These are phyloP conservation scores for Enteromius unitaeniatus DNA, from an alignment of 2,797 vertebrate genomes.

Conservation along the genomic window DNA sequence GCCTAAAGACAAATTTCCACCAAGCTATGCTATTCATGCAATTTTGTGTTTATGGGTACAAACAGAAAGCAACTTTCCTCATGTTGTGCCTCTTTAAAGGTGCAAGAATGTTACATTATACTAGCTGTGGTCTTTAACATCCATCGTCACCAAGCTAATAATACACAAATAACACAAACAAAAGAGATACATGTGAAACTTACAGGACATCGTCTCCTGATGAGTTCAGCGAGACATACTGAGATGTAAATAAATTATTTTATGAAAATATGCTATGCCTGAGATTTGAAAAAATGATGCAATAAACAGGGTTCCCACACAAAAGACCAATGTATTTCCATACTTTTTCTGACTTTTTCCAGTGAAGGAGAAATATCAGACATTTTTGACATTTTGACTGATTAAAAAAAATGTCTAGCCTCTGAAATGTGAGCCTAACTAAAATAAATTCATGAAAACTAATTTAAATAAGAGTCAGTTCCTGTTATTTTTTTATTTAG, in stretches of 20 bases:
- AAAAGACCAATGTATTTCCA: background rate
- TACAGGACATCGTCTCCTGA: background rate
- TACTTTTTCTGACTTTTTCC: background rate
- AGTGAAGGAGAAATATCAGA: background rate
- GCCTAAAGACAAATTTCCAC: slow-evolving; percentile 35
- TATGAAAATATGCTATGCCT: slow-evolving; percentile 33
- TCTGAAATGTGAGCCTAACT: background rate
- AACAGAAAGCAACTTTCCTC: background rate
- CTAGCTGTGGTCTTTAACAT: slow-evolving; percentile 23
- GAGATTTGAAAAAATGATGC: background rate
- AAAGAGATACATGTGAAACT: background rate
- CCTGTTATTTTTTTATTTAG: no score
- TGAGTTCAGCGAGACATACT: background rate
- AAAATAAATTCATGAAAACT: background rate
- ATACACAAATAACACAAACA: background rate
- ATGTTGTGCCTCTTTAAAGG: slow-evolving; percentile 40
- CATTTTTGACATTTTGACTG: background rate
- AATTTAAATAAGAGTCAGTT: no score
- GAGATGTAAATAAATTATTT: slow-evolving; percentile 45
- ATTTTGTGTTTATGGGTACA: slow-evolving; percentile 2
- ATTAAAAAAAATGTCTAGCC: background rate
- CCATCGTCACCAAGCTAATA: background rate
- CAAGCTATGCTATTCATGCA: slow-evolving; percentile 12
- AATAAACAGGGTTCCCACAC: background rate
- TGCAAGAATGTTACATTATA: slow-evolving; percentile 36